Percentiles rank a stretch among this genome's conserved stretches.
phyloP scores from a whole-genome alignment of 2,113 vertebrate species.

The Crotalus tigris region DNA sequence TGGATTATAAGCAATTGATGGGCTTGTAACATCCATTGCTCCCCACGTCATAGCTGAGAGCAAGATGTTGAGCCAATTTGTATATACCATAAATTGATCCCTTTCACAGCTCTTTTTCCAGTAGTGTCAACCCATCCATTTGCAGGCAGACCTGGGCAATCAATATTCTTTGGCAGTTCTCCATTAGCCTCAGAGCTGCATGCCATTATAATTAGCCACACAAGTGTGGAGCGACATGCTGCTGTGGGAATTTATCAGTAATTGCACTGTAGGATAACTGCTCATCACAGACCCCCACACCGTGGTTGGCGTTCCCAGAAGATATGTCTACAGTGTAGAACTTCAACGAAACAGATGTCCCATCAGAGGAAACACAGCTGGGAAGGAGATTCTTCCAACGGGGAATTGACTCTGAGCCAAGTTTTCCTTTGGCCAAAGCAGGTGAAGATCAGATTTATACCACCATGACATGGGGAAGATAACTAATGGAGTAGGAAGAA shows the following conservation, averaged over 20 bases:
- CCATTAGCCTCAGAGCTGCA: not conserved
- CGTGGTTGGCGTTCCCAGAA: not conserved
- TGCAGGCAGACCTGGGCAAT: not conserved
- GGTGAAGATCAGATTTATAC: slow-evolving; percentile 10
- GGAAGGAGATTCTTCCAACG: not conserved
- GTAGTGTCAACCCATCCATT: not conserved
- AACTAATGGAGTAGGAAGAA: not conserved
- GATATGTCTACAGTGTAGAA: not conserved
- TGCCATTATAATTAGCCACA: not conserved
- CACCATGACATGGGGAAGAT: not conserved
- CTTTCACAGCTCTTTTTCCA: not conserved
- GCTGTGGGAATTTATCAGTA: not conserved
- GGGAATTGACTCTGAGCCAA: not conserved
- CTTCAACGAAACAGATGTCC: not conserved
- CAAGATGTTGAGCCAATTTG: not conserved
- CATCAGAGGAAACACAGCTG: not conserved
- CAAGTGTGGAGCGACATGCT: not conserved
- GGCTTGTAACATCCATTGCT: not conserved
- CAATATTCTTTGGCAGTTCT: not conserved
- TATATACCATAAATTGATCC: not conserved
- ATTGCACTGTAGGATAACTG: not conserved
- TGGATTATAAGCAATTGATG: not conserved
- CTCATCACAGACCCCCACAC: not conserved
- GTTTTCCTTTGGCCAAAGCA: not conserved
- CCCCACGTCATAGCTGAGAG: not conserved